Base-by-base conservation (phyloP, 2,797 vertebrate species). In the Melanotaenia nigrans region DNA sequence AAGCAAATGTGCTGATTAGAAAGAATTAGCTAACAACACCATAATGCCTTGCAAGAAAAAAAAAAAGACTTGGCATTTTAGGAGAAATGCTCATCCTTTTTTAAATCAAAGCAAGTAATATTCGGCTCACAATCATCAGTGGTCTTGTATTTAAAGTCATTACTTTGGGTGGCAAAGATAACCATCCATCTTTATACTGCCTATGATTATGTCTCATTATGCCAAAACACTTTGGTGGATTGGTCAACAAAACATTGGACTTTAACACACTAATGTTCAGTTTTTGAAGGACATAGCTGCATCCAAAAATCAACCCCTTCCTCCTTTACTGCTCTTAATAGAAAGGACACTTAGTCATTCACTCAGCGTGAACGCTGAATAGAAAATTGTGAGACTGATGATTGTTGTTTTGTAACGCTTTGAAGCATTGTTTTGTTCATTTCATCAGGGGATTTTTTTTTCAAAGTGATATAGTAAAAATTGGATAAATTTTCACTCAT, bases 191-290 rank as follows among this genome's bases (percentile, higher is more conserved):
- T 40, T 61, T 61, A 61, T 28, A 47, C 18, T 9, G 7, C 20
- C 45, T 47, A 20, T 47, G 36, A 61, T 40, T 61, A 12, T 16
- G 36, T 61, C 57, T 36, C 24, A 61, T 24, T 61, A 36, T 42
- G 22, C 28, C 36, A 40, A 25, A 42, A 38, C 36, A 22, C 59
- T 36, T 35, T 38, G 24, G 13, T 24, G 5, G 22, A 60, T 60
- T 40, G 13, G 10, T 14, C 6, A 13, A 60, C 58, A 36, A 22
- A 60, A 40, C 35, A 14, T 25, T 38, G n/a, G n/a, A 25, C n/a
- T 60, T 40, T 24, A 38, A 35, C 20, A 22, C n/a, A 40, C 16
- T n/a, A 9, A 5, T n/a, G 20, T 47, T 47, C 8, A 3, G 7
- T 47, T 47, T 47, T 47, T 47, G 1, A 47, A n/a, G 8, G 9